Base-by-base conservation (phyloP, 2,888 invertebrate genomes). In the Parascotia fuliginaria region DNA sequence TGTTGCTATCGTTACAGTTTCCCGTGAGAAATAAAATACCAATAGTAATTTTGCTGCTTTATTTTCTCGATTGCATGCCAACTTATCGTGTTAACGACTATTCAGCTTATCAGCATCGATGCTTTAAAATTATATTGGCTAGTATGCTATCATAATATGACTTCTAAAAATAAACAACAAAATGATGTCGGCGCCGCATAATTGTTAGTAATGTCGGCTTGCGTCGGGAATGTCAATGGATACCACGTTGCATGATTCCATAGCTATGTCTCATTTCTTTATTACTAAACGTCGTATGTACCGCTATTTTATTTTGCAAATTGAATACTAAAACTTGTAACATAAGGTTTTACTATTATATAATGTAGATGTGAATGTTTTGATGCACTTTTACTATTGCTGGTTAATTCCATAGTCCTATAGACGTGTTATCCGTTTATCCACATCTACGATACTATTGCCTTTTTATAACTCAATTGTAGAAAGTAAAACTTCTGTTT, bases 131-230 rank as follows among this genome's bases (percentile, higher is more conserved):
- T 51, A 63, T 51, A 63, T 56, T 55, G 47, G 52, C 47, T 48
- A 63, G 34, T 39, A 52, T 55, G 45, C 48, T 38, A 36, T 45
- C 38, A 48, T 49, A 70, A 55, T 48, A 47, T 58, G 45, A 50
- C 41, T 27, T 69, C 60, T 75, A 69, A 74, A 75, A 73, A 79
- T 72, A 73, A 70, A 67, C 63, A 60, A 47, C 50, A 52, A 64
- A 69, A 65, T 72, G 68, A 73, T 60, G 64, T 57, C 65, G 84
- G 85, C 85, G 86, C 85, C 84, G 64, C 73, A 75, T 85, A 85
- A 83, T 84, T 76, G 76, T 75, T 77, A 81, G 79, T 83, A 79
- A 73, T 63, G 72, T 62, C 68, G 62, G 56, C 41, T 44, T 47
- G 47, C 63, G 65, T 65, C 53, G 59, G 69, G 79, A 78, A 79